Conservation (phyloP, 2,888 invertebrate species). For the Drosophila rubida region DNA sequence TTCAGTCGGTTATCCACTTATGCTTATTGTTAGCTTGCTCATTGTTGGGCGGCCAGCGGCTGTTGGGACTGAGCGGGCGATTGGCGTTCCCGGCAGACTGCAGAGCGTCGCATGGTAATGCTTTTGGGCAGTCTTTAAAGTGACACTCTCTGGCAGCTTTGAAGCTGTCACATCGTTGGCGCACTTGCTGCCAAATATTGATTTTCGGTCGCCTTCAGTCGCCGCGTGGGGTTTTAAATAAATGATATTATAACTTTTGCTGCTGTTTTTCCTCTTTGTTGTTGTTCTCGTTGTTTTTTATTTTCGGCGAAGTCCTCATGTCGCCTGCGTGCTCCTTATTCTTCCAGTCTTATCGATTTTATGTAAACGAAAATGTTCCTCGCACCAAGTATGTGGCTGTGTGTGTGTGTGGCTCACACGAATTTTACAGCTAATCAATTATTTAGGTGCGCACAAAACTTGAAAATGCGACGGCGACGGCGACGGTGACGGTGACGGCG, state of each 20-base stretch:
- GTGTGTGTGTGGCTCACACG: constrained; percentile 49
- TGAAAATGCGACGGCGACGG: constrained; percentile 58
- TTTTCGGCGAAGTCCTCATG: constrained; percentile 23
- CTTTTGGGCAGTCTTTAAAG: constrained; percentile 29
- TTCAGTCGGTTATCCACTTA: too few species aligned
- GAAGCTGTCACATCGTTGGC: constrained; percentile 21
- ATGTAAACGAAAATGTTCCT: constrained; percentile 25
- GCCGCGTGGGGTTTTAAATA: constrained; percentile 59
- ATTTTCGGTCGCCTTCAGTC: constrained; percentile 29
- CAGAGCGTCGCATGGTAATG: background rate
- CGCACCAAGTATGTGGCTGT: background rate
- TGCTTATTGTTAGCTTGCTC: too few species aligned
- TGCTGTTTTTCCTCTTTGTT: too few species aligned
- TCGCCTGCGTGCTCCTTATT: constrained; percentile 62
- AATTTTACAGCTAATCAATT: constrained; percentile 75
- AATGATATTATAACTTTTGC: constrained; percentile 65
- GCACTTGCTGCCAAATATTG: constrained; percentile 45
- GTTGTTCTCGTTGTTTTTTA: too few species aligned
- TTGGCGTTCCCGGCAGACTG: background rate
- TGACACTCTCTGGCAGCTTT: constrained; percentile 5
- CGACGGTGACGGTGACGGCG: constrained; percentile 37
- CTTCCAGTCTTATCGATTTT: constrained; percentile 75
- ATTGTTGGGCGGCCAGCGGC: too few species aligned
- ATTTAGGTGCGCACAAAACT: constrained; percentile 80
- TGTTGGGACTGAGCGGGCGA: background rate